Percentiles rank a stretch among this genome's conserved stretches.
These are phyloP conservation scores for Petroica traversi DNA, from an alignment of 2,113 vertebrate genomes.

Conservation along the genomic window DNA sequence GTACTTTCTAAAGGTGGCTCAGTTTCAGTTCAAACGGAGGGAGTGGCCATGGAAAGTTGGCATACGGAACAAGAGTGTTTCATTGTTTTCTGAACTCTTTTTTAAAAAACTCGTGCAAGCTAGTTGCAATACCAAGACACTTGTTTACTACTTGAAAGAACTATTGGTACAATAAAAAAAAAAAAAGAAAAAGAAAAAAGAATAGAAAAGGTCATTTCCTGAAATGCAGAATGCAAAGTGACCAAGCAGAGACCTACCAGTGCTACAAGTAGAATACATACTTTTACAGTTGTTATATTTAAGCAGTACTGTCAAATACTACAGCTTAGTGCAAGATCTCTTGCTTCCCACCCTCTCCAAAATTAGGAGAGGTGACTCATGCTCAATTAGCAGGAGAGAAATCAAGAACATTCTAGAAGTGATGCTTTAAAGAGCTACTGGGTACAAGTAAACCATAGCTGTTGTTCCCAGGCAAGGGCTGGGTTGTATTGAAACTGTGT, in stretches of 20 bases:
- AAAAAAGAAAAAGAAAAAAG: not conserved
- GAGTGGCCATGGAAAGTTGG: slow-evolving; percentile 36
- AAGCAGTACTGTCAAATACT: not conserved
- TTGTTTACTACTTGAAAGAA: slow-evolving; percentile 10
- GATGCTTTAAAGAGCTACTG: not conserved
- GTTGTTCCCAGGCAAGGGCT: not conserved
- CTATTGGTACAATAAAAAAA: not conserved
- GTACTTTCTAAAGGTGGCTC: not conserved
- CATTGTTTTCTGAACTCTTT: slow-evolving; percentile 9
- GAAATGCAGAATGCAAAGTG: not conserved
- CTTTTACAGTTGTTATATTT: not conserved
- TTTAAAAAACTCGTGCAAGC: not conserved
- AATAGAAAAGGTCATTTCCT: not conserved
- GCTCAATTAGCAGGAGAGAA: not conserved
- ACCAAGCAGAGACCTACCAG: not conserved
- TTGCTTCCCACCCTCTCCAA: not conserved
- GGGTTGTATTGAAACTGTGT: not conserved
- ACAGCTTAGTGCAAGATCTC: not conserved
- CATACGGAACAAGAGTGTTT: not conserved
- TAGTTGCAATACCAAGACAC: not conserved
- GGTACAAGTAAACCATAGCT: not conserved
- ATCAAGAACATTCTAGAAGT: not conserved
- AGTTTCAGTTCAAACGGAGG: not conserved
- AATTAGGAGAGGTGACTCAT: not conserved
- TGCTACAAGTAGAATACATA: not conserved